Conservation (phyloP, 2,888 invertebrate species). For the Drosophila ochracea region DNA sequence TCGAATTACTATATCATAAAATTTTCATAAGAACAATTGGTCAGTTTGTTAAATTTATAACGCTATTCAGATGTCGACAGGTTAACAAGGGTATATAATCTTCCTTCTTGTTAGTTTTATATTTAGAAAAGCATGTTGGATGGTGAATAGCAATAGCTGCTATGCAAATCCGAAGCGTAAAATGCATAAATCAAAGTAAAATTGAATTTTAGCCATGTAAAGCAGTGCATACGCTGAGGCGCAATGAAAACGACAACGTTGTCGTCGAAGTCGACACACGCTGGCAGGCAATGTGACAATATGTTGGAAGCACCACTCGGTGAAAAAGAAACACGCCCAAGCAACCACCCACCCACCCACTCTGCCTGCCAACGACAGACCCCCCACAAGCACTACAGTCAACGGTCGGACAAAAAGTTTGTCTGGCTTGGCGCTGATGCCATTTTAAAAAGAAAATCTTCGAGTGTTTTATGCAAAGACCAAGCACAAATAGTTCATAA, state of each 20-base stretch:
- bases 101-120: neutral
- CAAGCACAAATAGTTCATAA: constrained; percentile 35
- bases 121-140: neutral
- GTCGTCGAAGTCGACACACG: constrained; percentile 35
- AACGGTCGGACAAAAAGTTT: constrained; percentile 54
- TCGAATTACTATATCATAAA: neutral
- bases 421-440: constrained; percentile 59
- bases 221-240: constrained; percentile 50
- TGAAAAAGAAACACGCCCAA: neutral
- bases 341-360: neutral
- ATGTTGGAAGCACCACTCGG: constrained; percentile 23
- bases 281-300: constrained; percentile 50
- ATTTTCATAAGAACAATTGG: neutral
- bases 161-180: constrained; percentile 58
- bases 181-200: constrained; percentile 76
- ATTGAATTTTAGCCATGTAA: constrained; percentile 71
- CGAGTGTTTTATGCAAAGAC: constrained; percentile 60
- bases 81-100: neutral
- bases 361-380: neutral
- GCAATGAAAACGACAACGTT: constrained; percentile 21
- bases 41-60: neutral
- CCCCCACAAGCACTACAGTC: constrained; percentile 8
- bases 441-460: constrained; percentile 66
- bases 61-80: neutral
- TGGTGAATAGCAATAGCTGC: constrained; percentile 19